Evolutionary conservation across 2,888 invertebrate species (phyloP), one percentile per base, ranked within the genome.

Genomic region (Phymatocera aterrima): DNA sequence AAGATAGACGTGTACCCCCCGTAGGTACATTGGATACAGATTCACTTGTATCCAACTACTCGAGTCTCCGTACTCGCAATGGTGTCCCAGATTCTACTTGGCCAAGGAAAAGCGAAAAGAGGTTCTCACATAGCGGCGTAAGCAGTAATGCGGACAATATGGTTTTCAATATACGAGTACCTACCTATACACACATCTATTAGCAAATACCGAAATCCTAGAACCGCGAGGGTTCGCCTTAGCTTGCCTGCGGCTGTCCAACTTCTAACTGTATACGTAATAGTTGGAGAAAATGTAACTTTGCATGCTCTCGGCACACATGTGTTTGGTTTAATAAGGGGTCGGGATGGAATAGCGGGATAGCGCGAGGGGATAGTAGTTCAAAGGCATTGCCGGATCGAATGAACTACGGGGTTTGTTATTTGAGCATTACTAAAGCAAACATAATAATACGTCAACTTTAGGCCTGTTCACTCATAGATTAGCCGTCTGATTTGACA

Each of bases 341-440:
- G 72, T 48, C 34, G 72, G 72, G 72, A 18, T 28, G 48, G n/a
- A n/a, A n/a, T n/a, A n/a, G n/a, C n/a, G 65, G 57, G 43, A 54
- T 57, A 60, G 57, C 57, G 43, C 75, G 54, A 75, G 75, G 75
- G 75, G 60, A 75, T 75, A 57, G 60, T 83, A 84, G 84, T 86
- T 87, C 87, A 87, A 87, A 87, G 87, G 82, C 79, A 79, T 79
- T 54, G 51, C 65, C 12, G 80, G 81, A 83, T 83, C 83, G 83
- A 85, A 86, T 82, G 84, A 85, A 85, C 81, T 79, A 78, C 80
- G 70, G 81, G 84, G 84, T 87, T 86, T 86, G 87, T 87, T 88
- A 84, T 86, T 87, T 83, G 81, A 85, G 85, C 83, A 87, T 87
- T 86, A 87, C 81, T 79, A 80, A 74, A 81, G 83, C 84, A 82